Conservation (phyloP, 2,888 invertebrate species). For the Therioaphis trifolii region DNA sequence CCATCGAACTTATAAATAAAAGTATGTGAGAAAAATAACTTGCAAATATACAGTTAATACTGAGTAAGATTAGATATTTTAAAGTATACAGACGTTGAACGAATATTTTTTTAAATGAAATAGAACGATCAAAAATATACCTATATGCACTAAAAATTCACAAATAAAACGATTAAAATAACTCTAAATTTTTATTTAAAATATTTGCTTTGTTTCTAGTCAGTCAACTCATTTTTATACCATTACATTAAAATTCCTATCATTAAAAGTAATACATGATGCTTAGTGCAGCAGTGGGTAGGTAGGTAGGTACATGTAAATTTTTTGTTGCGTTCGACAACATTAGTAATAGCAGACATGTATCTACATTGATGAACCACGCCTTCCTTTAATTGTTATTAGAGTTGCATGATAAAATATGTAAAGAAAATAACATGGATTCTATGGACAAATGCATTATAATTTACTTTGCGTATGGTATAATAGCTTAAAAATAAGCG, state of each 20-base stretch:
- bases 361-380: conserved; percentile 38
- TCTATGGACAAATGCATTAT: conserved; percentile 26
- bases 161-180: no score
- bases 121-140: no score
- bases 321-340: not conserved
- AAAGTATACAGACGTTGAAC: no score
- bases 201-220: not conserved
- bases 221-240: not conserved
- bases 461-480: not conserved
- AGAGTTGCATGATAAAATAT: conserved; percentile 45
- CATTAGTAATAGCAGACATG: conserved; percentile 27
- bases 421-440: conserved; percentile 30
- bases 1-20: no score
- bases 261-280: not conserved
- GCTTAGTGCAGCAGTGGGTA: not conserved
- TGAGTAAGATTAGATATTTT: no score
- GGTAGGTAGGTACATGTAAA: conserved; percentile 24
- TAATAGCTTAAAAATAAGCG: not conserved
- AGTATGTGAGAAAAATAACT: no score
- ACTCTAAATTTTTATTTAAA: not conserved
- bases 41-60: no score
- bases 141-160: no score
- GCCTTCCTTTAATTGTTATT: conserved; percentile 41
- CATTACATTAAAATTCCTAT: not conserved
- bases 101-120: no score